These are phyloP conservation scores for Drosophila willistoni DNA, from an alignment of 1,140 invertebrate species.

Conservation along the genomic window DNA sequence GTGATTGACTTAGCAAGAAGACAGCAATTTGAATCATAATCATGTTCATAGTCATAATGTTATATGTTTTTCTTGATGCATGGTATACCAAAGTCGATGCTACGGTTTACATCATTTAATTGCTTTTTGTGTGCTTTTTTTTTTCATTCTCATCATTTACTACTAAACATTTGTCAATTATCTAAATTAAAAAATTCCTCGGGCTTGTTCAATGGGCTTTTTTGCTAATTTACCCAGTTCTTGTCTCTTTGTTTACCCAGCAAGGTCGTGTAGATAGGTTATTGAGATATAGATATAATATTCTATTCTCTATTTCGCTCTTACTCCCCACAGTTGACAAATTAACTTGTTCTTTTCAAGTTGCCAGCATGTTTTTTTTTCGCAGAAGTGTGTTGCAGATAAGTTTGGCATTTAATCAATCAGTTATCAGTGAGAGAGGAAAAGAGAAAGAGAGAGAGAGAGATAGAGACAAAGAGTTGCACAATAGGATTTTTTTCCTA, in stretches of 20 bases:
- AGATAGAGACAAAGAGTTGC: background rate
- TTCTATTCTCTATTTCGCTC: background rate
- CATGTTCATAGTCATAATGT: no score
- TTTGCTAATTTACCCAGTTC: slow-evolving; percentile 44
- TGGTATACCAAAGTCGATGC: no score
- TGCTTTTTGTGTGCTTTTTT: background rate
- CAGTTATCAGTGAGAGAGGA: background rate
- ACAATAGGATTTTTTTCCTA: no score
- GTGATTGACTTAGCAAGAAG: no score
- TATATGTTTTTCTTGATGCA: no score
- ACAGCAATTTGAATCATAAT: no score
- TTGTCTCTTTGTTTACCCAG: slow-evolving; percentile 49
- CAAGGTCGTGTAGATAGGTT: slow-evolving; percentile 56
- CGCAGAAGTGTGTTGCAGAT: slow-evolving; percentile 31
- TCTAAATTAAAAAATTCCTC: slow-evolving; percentile 79
- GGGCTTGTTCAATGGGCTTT: slow-evolving; percentile 49
- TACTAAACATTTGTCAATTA: slow-evolving; percentile 66
- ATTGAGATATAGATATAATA: slow-evolving; percentile 48
- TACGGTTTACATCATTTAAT: slow-evolving; percentile 6
- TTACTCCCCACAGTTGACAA: slow-evolving; percentile 45
- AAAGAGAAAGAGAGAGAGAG: background rate
- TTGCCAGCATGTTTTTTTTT: slow-evolving; percentile 33
- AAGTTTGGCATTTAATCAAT: slow-evolving; percentile 69
- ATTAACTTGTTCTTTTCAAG: slow-evolving; percentile 63
- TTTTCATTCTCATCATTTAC: slow-evolving; percentile 25